These are phyloP conservation scores for Baronia brevicornis DNA, from an alignment of 2,888 invertebrate species.

Conservation along the genomic window DNA sequence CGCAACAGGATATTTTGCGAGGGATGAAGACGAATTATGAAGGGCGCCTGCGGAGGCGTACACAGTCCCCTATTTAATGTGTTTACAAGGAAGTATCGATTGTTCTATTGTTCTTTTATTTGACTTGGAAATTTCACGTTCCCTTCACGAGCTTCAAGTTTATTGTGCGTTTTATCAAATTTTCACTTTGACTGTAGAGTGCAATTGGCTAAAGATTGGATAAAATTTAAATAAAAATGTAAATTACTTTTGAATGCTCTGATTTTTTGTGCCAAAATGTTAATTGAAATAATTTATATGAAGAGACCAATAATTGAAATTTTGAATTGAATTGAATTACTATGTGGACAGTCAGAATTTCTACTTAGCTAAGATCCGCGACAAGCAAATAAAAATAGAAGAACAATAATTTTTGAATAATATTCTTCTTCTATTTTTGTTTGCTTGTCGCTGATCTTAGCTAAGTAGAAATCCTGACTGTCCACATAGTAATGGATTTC, in stretches of 20 bases:
- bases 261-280: too few species aligned
- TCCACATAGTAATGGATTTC: too few species aligned
- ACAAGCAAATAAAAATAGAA: too few species aligned
- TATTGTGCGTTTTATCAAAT: constrained; percentile 38
- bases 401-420: too few species aligned
- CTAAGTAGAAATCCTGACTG: too few species aligned
- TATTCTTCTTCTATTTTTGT: too few species aligned
- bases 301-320: too few species aligned
- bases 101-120: constrained; percentile 70
- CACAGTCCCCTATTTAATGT: constrained; percentile 61
- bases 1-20: constrained; percentile 67
- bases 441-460: too few species aligned
- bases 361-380: too few species aligned
- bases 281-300: too few species aligned
- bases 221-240: constrained; percentile 11
- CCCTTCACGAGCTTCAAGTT: constrained; percentile 40
- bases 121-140: constrained; percentile 66
- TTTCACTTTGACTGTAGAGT: constrained; percentile 20
- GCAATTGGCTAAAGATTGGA: background rate
- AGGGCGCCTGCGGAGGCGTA: constrained; percentile 27
- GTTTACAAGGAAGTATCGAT: constrained; percentile 74
- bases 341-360: too few species aligned
- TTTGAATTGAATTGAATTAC: too few species aligned
- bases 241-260: constrained; percentile 9
- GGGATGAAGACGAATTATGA: constrained; percentile 59